These are phyloP conservation scores for Asteroscopus sphinx DNA, from an alignment of 2,888 invertebrate genomes.

Conservation along the genomic window DNA sequence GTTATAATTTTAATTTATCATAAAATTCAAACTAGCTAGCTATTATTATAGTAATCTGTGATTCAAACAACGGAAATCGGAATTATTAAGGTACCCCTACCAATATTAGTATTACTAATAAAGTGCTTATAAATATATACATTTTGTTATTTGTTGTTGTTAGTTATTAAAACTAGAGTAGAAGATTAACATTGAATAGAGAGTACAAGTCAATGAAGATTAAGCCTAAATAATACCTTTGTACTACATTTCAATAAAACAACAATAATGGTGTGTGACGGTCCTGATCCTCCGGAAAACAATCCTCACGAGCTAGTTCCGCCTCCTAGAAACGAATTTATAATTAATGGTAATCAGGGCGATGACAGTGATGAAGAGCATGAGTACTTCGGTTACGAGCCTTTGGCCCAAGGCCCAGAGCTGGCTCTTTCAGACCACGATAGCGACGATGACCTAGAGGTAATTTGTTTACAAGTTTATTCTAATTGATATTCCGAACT, in stretches of 20 bases:
- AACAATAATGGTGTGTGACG: constrained; percentile 80
- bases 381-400: constrained; percentile 88
- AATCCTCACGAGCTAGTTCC: constrained; percentile 80
- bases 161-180: too few relatives aligned
- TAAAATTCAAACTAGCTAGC: too few relatives aligned
- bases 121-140: too few relatives aligned
- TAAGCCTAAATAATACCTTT: constrained; percentile 3
- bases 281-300: constrained; percentile 86
- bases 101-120: too few relatives aligned
- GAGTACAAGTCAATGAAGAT: too few relatives aligned
- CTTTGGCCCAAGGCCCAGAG: constrained; percentile 85
- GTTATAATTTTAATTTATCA: too few relatives aligned
- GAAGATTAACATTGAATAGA: too few relatives aligned
- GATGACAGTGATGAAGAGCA: constrained; percentile 88
- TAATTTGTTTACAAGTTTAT: constrained; percentile 24
- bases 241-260: background rate
- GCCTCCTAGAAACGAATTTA: constrained; percentile 77
- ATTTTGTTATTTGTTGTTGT: too few relatives aligned
- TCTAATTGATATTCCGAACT: too few relatives aligned
- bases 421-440: constrained; percentile 71
- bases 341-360: constrained; percentile 73
- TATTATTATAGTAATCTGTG: too few relatives aligned
- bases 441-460: constrained; percentile 76
- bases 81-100: too few relatives aligned
- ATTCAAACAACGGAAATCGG: too few relatives aligned